These are phyloP conservation scores for Suillia variegata DNA, from an alignment of 2,888 invertebrate genomes.

Conservation along the genomic window DNA sequence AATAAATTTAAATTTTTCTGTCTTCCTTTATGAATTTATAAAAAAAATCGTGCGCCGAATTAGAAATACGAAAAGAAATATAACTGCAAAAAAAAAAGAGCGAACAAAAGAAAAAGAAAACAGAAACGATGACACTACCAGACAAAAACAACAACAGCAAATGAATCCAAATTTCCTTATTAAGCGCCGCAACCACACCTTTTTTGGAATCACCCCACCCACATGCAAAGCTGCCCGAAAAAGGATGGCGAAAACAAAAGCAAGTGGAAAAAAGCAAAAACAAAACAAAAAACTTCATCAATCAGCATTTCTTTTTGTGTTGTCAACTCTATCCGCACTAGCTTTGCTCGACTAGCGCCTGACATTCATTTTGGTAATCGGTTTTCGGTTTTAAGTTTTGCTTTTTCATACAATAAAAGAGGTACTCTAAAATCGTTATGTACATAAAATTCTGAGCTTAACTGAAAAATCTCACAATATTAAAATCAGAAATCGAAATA, in stretches of 20 bases:
- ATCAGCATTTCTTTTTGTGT: constrained; percentile 18
- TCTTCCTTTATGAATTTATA: too few relatives aligned
- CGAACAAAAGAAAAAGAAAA: neutral
- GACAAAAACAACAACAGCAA: neutral
- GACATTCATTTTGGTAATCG: neutral
- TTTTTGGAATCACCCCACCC: too few relatives aligned
- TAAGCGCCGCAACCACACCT: neutral
- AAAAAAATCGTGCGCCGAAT: neutral
- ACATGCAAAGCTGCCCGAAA: too few relatives aligned
- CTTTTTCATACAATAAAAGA: too few relatives aligned
- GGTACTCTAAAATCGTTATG: too few relatives aligned
- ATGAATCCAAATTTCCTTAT: neutral
- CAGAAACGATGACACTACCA: neutral
- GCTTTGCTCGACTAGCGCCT: neutral
- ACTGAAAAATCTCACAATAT: too few relatives aligned
- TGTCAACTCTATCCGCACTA: neutral
- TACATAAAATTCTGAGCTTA: too few relatives aligned
- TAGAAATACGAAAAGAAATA: too few relatives aligned
- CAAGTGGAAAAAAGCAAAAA: neutral
- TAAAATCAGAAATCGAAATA: too few relatives aligned
- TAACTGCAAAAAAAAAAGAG: neutral
- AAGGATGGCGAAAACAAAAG: too few relatives aligned
- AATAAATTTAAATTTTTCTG: too few relatives aligned
- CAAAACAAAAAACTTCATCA: constrained; percentile 11
- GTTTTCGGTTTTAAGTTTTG: too few relatives aligned